These are phyloP conservation scores for Myotis vivesi DNA, from an alignment of 2,797 vertebrate species.

Conservation along the genomic window DNA sequence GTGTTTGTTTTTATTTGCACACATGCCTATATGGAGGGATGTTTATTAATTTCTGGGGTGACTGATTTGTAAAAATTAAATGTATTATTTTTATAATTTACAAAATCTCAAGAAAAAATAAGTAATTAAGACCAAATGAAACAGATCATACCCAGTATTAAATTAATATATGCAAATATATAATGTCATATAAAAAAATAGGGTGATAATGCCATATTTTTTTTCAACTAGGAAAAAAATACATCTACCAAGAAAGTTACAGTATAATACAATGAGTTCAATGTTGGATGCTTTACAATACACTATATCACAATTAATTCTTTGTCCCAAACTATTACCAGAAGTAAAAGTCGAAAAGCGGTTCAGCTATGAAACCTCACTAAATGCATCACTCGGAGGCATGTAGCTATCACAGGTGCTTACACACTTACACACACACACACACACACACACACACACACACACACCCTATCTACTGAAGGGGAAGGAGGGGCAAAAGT, in stretches of 20 bases:
- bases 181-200: background rate
- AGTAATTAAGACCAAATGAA: constrained; percentile 37
- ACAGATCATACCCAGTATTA: background rate
- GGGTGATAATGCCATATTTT: background rate
- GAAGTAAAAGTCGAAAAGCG: constrained; percentile 7
- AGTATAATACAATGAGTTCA: background rate
- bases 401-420: background rate
- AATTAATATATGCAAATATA: background rate
- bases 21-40: background rate
- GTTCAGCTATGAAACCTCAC: background rate
- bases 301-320: constrained; percentile 8
- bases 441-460: background rate
- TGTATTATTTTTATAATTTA: background rate
- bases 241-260: background rate
- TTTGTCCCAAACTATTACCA: background rate
- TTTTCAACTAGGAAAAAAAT: constrained; percentile 13
- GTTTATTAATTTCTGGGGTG: background rate
- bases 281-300: background rate
- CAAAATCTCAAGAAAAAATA: background rate
- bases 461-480: background rate
- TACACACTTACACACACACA: background rate
- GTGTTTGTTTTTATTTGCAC: background rate
- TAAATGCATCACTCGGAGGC: background rate
- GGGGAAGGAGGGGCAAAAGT: background rate
- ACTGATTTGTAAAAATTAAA: constrained; percentile 10